Conservation (phyloP, 37 sponge, comb jelly and placozoan genomes). For the Ianthella basta region DNA sequence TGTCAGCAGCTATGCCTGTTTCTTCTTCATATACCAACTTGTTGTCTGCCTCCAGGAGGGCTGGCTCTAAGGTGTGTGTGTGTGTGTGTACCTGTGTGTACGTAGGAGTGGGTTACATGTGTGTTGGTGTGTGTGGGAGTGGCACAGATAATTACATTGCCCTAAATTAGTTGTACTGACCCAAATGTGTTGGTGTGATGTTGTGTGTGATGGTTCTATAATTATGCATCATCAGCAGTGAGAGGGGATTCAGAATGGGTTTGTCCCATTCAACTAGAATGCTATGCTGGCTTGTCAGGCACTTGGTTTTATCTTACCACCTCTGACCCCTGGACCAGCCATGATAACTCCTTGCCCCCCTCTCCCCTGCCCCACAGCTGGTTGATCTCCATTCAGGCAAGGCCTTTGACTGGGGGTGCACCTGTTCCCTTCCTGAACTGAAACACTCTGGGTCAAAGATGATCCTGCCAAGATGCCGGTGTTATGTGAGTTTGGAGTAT, state of each 20-base stretch:
- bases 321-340: too few relatives aligned
- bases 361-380: slow-evolving; percentile 23
- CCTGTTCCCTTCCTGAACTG: slow-evolving; percentile 49
- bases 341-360: neutral
- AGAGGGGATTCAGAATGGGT: too few relatives aligned
- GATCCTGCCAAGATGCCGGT: slow-evolving; percentile 35
- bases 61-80: neutral
- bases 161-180: too few relatives aligned
- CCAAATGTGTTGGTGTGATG: too few relatives aligned
- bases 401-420: slow-evolving; percentile 85
- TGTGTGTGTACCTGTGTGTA: neutral
- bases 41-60: neutral
- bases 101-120: too few relatives aligned
- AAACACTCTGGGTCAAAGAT: neutral
- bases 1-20: slow-evolving; percentile 2
- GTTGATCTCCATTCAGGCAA: slow-evolving; percentile 76
- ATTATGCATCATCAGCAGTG: too few relatives aligned
- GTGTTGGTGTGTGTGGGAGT: too few relatives aligned
- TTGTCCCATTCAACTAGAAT: too few relatives aligned
- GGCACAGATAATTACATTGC: too few relatives aligned
- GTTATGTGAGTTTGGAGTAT: slow-evolving; percentile 39
- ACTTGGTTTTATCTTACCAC: too few relatives aligned
- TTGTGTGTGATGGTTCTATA: too few relatives aligned
- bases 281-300: too few relatives aligned
- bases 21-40: slow-evolving; percentile 16